A percentile compares a stretch with the other conserved stretches of the same genome.
These are phyloP conservation scores for Cydia pomonella DNA, from an alignment of 1,140 invertebrate species.

Conservation along the genomic window DNA sequence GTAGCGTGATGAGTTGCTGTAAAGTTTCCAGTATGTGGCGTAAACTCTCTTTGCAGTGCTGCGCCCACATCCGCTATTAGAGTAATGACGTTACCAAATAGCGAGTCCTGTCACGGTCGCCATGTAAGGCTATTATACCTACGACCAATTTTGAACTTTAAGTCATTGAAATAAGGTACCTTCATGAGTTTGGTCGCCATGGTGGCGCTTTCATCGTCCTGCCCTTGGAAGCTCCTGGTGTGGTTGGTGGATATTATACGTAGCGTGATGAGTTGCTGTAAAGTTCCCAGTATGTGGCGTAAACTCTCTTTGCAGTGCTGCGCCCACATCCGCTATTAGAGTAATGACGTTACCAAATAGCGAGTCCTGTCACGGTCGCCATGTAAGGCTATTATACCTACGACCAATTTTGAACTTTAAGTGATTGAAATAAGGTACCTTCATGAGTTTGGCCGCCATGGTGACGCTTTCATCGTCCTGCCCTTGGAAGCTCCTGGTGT, in stretches of 20 bases:
- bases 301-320: slow-evolving; percentile 85
- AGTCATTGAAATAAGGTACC: slow-evolving; percentile 63
- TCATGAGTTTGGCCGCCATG: slow-evolving; percentile 91
- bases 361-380: too few relatives aligned
- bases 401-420: too few relatives aligned
- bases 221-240: slow-evolving; percentile 87
- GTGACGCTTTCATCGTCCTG: slow-evolving; percentile 92
- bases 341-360: too few relatives aligned
- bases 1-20: slow-evolving; percentile 93
- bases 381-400: slow-evolving; percentile 47
- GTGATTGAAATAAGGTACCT: slow-evolving; percentile 53
- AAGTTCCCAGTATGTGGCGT: too few relatives aligned
- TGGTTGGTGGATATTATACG: slow-evolving; percentile 89
- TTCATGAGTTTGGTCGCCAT: slow-evolving; percentile 92
- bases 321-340: slow-evolving; percentile 91
- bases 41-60: slow-evolving; percentile 85
- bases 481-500: slow-evolving; percentile 87
- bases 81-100: too few relatives aligned
- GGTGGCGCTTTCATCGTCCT: slow-evolving; percentile 91
- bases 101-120: too few relatives aligned
- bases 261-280: slow-evolving; percentile 94
- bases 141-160: neutral
- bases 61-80: slow-evolving; percentile 92
- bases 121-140: slow-evolving; percentile 44
- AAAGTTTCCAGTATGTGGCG: slow-evolving; percentile 88